Conservation (phyloP, 1,140 invertebrate genomes). For the Euwallacea similis region DNA sequence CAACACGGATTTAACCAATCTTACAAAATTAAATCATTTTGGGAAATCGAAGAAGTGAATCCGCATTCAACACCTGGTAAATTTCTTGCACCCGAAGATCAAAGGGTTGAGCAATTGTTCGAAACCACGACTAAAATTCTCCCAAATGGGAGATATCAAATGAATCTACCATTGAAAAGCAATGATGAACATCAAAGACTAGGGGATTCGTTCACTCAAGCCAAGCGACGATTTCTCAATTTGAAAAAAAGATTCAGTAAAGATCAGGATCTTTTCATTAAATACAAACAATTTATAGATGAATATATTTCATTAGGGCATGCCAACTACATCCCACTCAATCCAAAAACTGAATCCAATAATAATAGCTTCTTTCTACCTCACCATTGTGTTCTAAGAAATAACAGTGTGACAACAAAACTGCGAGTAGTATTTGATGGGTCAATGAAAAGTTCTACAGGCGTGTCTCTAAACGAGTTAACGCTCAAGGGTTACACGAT, state of each 20-base stretch:
- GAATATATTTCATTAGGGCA: conserved; percentile 46
- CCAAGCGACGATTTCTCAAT: conserved; percentile 14
- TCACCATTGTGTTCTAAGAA: conserved; percentile 53
- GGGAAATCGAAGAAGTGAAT: too few species aligned
- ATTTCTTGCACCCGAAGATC: too few species aligned
- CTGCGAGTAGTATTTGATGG: conserved; percentile 52
- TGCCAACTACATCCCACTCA: conserved; percentile 39
- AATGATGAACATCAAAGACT: conserved; percentile 15
- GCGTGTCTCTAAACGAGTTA: too few species aligned
- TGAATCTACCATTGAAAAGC: conserved; percentile 19
- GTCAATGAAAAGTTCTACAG: conserved; percentile 45
- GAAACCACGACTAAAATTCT: too few species aligned
- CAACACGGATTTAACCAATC: too few species aligned
- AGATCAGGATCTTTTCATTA: not conserved
- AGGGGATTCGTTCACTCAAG: conserved; percentile 12
- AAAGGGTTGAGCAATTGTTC: too few species aligned
- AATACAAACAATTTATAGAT: conserved; percentile 45
- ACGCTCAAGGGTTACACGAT: too few species aligned
- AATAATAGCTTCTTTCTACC: conserved; percentile 50
- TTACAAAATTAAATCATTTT: too few species aligned
- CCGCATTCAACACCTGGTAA: too few species aligned
- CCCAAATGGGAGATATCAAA: conserved; percentile 14
- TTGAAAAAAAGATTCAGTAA: conserved; percentile 13
- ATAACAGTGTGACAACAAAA: conserved; percentile 46
- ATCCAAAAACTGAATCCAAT: conserved; percentile 2